These are phyloP conservation scores for Geopemphigus sp. DNA, from an alignment of 1,140 invertebrate genomes.

Conservation along the genomic window DNA sequence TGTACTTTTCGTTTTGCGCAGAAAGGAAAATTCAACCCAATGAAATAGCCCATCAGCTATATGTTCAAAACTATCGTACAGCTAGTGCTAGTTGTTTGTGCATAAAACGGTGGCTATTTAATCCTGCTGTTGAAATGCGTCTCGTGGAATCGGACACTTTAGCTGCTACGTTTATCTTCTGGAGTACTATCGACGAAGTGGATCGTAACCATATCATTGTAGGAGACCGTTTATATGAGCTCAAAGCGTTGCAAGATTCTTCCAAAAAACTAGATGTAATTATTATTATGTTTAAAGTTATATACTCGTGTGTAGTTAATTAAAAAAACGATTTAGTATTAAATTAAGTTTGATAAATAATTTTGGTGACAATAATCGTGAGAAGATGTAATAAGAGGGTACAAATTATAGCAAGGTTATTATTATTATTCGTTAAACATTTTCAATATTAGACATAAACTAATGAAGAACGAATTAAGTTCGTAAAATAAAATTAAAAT, in stretches of 20 bases:
- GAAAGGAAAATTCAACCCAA: constrained; percentile 90
- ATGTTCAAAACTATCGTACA: constrained; percentile 99
- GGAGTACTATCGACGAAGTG: constrained; percentile 90
- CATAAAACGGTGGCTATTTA: constrained; percentile 92
- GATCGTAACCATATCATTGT: constrained; percentile 88
- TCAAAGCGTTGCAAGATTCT: constrained; percentile 90
- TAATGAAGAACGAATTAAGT: too few relatives aligned
- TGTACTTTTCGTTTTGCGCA: constrained; percentile 56
- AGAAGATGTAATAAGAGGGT: too few relatives aligned
- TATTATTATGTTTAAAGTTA: not conserved
- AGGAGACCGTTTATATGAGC: constrained; percentile 86
- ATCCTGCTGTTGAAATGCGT: constrained; percentile 69
- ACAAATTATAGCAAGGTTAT: too few relatives aligned
- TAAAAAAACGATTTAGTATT: too few relatives aligned
- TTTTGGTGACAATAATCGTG: too few relatives aligned
- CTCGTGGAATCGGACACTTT: constrained; percentile 64
- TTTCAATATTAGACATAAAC: too few relatives aligned
- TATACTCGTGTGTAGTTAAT: too few relatives aligned
- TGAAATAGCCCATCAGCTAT: constrained; percentile 95
- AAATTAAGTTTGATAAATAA: too few relatives aligned
- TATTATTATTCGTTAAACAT: too few relatives aligned
- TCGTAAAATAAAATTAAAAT: too few relatives aligned
- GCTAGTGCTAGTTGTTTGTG: constrained; percentile 94
- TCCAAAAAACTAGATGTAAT: constrained; percentile 76
- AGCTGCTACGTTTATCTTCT: constrained; percentile 72